phyloP scores from a whole-genome alignment of 30 jellyfish, hydroid and myxozoan species.

The Hydractinia echinata region DNA sequence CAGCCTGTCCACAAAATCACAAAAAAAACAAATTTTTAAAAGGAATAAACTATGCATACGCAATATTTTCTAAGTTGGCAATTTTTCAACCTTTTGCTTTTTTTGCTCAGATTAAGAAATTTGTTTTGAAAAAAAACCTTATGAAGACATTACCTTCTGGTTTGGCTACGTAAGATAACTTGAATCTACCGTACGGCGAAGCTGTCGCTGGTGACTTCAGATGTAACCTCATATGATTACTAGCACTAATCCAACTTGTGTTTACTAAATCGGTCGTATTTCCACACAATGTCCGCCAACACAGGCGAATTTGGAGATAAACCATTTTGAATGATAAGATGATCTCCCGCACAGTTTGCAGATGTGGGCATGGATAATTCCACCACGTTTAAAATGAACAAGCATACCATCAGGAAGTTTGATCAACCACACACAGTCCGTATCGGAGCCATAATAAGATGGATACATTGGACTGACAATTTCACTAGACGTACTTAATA shows the following conservation, averaged over 20 bases:
- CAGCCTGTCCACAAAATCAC: constrained; percentile 45
- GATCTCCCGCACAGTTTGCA: background rate
- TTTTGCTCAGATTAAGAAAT: too few relatives aligned
- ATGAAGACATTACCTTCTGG: constrained; percentile 24
- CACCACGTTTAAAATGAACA: constrained; percentile 31
- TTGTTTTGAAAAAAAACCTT: too few relatives aligned
- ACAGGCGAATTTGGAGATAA: background rate
- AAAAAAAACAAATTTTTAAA: too few relatives aligned
- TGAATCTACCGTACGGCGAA: constrained; percentile 50
- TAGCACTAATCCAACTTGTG: constrained; percentile 30
- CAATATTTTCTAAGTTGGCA: too few relatives aligned
- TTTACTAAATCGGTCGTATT: constrained; percentile 17
- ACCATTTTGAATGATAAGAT: background rate
- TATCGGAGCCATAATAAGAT: constrained; percentile 44
- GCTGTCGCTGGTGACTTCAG: constrained; percentile 37
- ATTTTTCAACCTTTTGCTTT: too few relatives aligned
- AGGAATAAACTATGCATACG: too few relatives aligned
- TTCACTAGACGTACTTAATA: constrained; percentile 44
- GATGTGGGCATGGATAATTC: constrained; percentile 58
- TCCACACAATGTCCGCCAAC: constrained; percentile 1
- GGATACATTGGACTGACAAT: constrained; percentile 73
- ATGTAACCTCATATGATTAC: constrained; percentile 28
- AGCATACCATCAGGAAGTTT: constrained; percentile 44
- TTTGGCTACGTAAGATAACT: constrained; percentile 30
- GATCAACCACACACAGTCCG: constrained; percentile 66